phyloP scores from a whole-genome alignment of 1,140 invertebrate species.

The Zaprionus taronus region DNA sequence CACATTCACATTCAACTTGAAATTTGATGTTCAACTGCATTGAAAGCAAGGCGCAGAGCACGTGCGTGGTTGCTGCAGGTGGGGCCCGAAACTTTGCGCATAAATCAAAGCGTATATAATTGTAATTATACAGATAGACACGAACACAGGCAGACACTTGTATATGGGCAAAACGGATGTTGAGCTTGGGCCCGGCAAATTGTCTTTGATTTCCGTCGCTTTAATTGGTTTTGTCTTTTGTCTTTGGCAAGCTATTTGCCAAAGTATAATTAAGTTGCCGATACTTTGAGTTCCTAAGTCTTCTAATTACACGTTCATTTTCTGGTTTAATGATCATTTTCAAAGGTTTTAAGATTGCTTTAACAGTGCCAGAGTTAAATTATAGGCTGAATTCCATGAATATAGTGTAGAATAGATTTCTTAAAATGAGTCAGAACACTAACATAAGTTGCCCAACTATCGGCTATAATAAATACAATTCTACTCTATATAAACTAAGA shows the following conservation, averaged over 20 bases:
- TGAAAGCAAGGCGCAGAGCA: constrained; percentile 30
- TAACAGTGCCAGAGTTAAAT: background rate
- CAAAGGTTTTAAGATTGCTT: background rate
- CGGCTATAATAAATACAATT: no score
- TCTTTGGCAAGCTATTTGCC: constrained; percentile 20
- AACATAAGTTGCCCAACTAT: background rate
- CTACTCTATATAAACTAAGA: no score
- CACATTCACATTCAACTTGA: constrained; percentile 33
- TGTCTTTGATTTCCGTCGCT: constrained; percentile 50
- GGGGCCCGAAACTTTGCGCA: constrained; percentile 51
- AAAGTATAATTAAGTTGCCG: constrained; percentile 25
- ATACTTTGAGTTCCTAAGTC: constrained; percentile 9
- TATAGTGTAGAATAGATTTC: background rate
- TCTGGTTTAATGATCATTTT: background rate
- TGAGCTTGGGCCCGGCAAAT: constrained; percentile 26
- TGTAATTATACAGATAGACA: constrained; percentile 54
- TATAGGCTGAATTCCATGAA: background rate
- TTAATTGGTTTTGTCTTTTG: constrained; percentile 25
- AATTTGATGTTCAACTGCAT: constrained; percentile 51
- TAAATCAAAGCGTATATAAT: constrained; percentile 64
- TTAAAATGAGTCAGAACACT: background rate
- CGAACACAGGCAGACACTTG: background rate
- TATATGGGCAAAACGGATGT: constrained; percentile 38
- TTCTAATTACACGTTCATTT: constrained; percentile 56
- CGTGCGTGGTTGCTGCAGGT: constrained; percentile 67